Percentiles rank a stretch among this genome's conserved stretches.
These are phyloP conservation scores for Isoperla grammatica DNA, from an alignment of 2,888 invertebrate species.

Conservation along the genomic window DNA sequence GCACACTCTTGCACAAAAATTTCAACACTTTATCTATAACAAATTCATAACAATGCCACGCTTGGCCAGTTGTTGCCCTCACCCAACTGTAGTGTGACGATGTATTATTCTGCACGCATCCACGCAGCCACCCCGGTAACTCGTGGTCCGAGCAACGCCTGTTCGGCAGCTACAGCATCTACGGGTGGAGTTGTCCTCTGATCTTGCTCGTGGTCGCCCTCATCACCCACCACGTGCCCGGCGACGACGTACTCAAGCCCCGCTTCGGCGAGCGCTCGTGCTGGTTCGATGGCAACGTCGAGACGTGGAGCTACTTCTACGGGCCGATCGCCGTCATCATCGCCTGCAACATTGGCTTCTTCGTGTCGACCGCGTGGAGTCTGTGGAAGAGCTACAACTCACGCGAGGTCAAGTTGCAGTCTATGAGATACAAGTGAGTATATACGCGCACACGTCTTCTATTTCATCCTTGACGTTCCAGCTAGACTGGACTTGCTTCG, in stretches of 20 bases:
- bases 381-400: slow-evolving; percentile 48
- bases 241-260: slow-evolving; percentile 49
- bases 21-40: too few relatives aligned
- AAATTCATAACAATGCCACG: too few relatives aligned
- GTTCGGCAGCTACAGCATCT: slow-evolving; percentile 51
- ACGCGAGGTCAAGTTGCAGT: slow-evolving; percentile 16
- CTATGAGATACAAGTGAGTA: slow-evolving; percentile 48
- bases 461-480: too few relatives aligned
- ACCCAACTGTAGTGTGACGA: too few relatives aligned
- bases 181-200: slow-evolving; percentile 55
- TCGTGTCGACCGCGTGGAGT: slow-evolving; percentile 51
- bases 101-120: too few relatives aligned
- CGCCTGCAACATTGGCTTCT: slow-evolving; percentile 49
- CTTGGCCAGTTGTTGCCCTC: too few relatives aligned
- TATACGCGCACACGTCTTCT: too few relatives aligned
- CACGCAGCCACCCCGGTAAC: too few relatives aligned
- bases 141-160: slow-evolving; percentile 45
- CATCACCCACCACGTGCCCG: slow-evolving; percentile 50
- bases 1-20: too few relatives aligned
- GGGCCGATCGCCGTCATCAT: slow-evolving; percentile 58
- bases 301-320: slow-evolving; percentile 61
- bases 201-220: slow-evolving; percentile 50
- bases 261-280: slow-evolving; percentile 54
- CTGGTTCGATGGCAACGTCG: slow-evolving; percentile 58
- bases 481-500: too few relatives aligned